phyloP scores from a whole-genome alignment of 2,797 vertebrate genomes.

The Microctenopoma stevenorrisi region DNA sequence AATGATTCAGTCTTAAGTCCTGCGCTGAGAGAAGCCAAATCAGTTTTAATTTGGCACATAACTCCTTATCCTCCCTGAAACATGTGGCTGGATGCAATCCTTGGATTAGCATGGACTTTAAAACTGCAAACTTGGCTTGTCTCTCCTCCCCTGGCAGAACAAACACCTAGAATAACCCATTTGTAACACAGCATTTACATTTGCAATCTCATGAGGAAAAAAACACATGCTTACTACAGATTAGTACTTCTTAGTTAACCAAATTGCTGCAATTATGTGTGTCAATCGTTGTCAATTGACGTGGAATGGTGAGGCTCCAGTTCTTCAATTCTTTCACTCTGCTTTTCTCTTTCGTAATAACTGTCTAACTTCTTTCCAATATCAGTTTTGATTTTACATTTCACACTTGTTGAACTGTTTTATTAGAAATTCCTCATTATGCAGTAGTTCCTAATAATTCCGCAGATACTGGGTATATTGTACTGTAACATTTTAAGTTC shows the following conservation, averaged over 20 bases:
- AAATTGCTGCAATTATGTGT: slow-evolving; percentile 73
- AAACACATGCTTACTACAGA: slow-evolving; percentile 63
- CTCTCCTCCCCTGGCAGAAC: slow-evolving; percentile 62
- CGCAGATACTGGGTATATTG: background rate
- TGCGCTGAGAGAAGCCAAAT: slow-evolving; percentile 74
- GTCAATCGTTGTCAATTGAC: slow-evolving; percentile 54
- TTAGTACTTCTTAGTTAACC: slow-evolving; percentile 75
- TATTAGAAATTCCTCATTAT: slow-evolving; percentile 4
- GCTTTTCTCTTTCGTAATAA: slow-evolving; percentile 18
- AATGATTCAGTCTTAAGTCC: slow-evolving; percentile 77
- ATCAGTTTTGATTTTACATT: slow-evolving; percentile 37
- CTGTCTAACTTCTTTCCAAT: slow-evolving; percentile 25
- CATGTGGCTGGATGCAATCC: slow-evolving; percentile 81
- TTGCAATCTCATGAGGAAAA: slow-evolving; percentile 64
- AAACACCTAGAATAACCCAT: slow-evolving; percentile 66
- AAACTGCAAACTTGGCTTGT: slow-evolving; percentile 72
- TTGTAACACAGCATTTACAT: slow-evolving; percentile 70
- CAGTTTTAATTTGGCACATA: slow-evolving; percentile 81
- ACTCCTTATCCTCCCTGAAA: slow-evolving; percentile 78
- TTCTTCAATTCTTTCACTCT: slow-evolving; percentile 28
- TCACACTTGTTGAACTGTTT: slow-evolving; percentile 9
- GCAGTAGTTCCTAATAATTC: background rate
- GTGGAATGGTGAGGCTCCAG: slow-evolving; percentile 38
- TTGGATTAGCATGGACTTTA: slow-evolving; percentile 81
- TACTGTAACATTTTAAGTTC: background rate